Percentiles rank a stretch among this genome's conserved stretches.
Evolutionary conservation across 53 echinoderm and acorn worm species (phyloP).

Genomic region (Echinarachnius parma): DNA sequence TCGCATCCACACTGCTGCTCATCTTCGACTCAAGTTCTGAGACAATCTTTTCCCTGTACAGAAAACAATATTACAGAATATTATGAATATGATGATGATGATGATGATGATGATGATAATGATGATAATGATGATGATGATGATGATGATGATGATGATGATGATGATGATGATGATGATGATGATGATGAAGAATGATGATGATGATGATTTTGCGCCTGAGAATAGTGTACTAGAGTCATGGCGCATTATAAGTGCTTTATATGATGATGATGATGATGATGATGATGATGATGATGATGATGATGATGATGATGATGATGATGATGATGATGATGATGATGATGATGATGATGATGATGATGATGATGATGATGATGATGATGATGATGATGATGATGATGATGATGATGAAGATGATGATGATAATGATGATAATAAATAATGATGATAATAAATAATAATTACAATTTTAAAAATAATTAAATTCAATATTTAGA

Average conservation of each 20-base stretch:
- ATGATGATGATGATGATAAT: constrained; percentile 4
- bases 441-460: not conserved
- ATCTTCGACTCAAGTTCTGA: constrained; percentile 84
- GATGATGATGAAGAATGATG: not conserved
- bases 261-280: not conserved
- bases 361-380: constrained; percentile 12
- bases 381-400: constrained; percentile 5
- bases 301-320: constrained; percentile 14
- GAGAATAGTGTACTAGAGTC: not conserved
- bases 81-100: not conserved
- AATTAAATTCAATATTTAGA: no score
- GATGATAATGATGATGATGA: constrained; percentile 12
- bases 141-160: constrained; percentile 1
- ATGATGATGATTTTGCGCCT: not conserved
- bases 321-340: constrained; percentile 3
- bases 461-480: no score
- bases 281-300: constrained; percentile 1
- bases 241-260: no score
- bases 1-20: constrained; percentile 86
- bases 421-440: constrained; percentile 2
- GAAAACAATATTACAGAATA: not conserved
- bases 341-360: constrained; percentile 4
- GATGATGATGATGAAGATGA: not conserved
- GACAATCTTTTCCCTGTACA: constrained; percentile 63
- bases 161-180: constrained; percentile 15